These are phyloP conservation scores for Meteorus sp. DNA, from an alignment of 1,140 invertebrate genomes.

Conservation along the genomic window DNA sequence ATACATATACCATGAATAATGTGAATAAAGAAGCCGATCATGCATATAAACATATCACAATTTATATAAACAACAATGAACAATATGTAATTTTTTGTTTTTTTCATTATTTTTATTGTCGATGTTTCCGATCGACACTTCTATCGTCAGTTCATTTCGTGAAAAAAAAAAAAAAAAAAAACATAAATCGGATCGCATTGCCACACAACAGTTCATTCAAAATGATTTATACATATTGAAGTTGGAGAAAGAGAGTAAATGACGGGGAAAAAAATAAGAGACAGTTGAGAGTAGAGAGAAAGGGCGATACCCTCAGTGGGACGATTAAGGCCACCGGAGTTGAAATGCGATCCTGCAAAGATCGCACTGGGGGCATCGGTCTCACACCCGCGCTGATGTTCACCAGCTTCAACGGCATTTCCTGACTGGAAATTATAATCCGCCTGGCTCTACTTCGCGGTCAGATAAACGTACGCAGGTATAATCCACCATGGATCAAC, in stretches of 20 bases:
- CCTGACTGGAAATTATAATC: conserved; percentile 20
- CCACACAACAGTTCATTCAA: too few relatives aligned
- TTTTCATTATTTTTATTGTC: too few relatives aligned
- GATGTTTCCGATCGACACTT: not conserved
- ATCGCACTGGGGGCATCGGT: conserved; percentile 11
- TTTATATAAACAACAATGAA: too few relatives aligned
- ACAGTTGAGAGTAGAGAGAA: not conserved
- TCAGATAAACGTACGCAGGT: conserved; percentile 9
- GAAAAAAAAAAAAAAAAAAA: too few relatives aligned
- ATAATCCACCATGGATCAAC: conserved; percentile 18
- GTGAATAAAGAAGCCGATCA: too few relatives aligned
- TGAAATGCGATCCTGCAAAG: conserved; percentile 39
- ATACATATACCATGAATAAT: conserved; percentile 10
- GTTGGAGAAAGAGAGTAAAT: too few relatives aligned
- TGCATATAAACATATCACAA: too few relatives aligned
- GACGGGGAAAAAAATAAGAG: not conserved
- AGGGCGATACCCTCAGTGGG: not conserved
- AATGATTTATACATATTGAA: too few relatives aligned
- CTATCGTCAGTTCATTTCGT: not conserved
- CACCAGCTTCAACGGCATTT: conserved; percentile 13
- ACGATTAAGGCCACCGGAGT: conserved; percentile 44
- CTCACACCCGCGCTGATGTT: conserved; percentile 19
- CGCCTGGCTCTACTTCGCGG: not conserved
- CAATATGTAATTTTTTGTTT: too few relatives aligned
- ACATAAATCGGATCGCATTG: too few relatives aligned